Evolutionary conservation across 2,888 invertebrate genomes (phyloP).

Genomic region (Anaspis maculata): DNA sequence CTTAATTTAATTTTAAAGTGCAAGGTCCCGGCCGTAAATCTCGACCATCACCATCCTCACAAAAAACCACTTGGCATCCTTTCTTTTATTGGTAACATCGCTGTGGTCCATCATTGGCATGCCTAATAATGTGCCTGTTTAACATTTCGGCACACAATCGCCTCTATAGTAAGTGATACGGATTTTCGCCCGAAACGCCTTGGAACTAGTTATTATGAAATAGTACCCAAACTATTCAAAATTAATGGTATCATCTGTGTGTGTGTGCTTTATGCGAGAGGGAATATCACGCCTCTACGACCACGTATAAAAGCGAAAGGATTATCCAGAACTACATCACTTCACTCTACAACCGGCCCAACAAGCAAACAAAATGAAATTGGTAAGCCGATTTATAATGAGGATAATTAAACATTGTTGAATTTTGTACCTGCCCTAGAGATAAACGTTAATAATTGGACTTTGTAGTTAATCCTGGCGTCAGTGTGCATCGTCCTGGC

Average conservation of each 20-base stretch:
- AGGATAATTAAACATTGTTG: not conserved
- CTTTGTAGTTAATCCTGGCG: not conserved
- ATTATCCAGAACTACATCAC: not conserved
- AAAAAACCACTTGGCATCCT: no score
- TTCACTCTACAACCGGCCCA: not conserved
- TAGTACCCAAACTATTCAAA: not conserved
- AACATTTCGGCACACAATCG: constrained; percentile 7
- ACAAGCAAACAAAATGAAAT: constrained; percentile 2
- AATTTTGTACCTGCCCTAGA: not conserved
- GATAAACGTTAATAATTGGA: not conserved
- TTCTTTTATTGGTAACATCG: no score
- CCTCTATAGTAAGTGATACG: constrained; percentile 3
- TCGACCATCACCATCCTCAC: no score
- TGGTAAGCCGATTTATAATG: constrained; percentile 1
- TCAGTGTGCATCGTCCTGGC: not conserved
- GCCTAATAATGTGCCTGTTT: no score
- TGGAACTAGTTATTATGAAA: constrained; percentile 2
- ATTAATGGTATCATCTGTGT: constrained; percentile 2
- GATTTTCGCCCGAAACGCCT: not conserved
- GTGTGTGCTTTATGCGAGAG: not conserved
- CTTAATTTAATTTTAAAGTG: no score
- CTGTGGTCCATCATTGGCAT: no score
- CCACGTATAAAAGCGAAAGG: not conserved
- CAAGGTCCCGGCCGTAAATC: no score
- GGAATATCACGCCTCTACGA: not conserved